phyloP scores from a whole-genome alignment of 2,797 vertebrate genomes.

The Sebastes aleutianus region DNA sequence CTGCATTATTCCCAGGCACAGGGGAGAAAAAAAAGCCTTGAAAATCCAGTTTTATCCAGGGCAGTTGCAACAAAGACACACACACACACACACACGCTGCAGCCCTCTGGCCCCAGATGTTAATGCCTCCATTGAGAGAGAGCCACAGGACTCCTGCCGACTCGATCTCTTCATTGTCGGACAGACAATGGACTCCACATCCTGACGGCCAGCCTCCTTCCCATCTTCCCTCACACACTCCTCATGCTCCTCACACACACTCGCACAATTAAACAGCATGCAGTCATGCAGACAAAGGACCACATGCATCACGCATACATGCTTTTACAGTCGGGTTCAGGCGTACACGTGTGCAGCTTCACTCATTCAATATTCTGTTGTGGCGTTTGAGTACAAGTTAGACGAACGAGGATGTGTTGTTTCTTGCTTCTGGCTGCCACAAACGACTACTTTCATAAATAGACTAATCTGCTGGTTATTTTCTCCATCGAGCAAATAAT shows the following conservation, averaged over 20 bases:
- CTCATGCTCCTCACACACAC: conserved; percentile 33
- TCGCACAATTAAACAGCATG: conserved; percentile 12
- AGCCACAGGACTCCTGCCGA: conserved; percentile 76
- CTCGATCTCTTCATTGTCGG: conserved; percentile 81
- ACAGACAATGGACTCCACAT: conserved; percentile 80
- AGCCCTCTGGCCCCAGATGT: conserved; percentile 80
- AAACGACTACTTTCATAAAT: background rate
- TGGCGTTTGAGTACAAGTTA: background rate
- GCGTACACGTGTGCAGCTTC: background rate
- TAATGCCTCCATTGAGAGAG: conserved; percentile 80
- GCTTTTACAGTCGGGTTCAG: background rate
- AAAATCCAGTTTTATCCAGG: conserved; percentile 46
- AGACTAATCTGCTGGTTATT: background rate
- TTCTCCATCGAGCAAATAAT: background rate
- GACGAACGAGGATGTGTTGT: background rate
- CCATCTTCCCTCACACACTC: conserved; percentile 51
- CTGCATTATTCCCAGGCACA: conserved; percentile 16
- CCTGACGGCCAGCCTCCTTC: conserved; percentile 63
- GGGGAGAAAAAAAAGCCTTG: conserved; percentile 6
- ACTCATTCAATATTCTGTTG: background rate
- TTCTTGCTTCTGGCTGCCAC: background rate
- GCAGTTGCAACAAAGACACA: conserved; percentile 33
- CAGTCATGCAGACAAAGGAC: conserved; percentile 33
- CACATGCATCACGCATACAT: conserved; percentile 7
- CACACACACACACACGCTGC: conserved; percentile 15